These are phyloP conservation scores for Montipora capricornis DNA, from an alignment of 64 coral and sea anemone genomes.

Conservation along the genomic window DNA sequence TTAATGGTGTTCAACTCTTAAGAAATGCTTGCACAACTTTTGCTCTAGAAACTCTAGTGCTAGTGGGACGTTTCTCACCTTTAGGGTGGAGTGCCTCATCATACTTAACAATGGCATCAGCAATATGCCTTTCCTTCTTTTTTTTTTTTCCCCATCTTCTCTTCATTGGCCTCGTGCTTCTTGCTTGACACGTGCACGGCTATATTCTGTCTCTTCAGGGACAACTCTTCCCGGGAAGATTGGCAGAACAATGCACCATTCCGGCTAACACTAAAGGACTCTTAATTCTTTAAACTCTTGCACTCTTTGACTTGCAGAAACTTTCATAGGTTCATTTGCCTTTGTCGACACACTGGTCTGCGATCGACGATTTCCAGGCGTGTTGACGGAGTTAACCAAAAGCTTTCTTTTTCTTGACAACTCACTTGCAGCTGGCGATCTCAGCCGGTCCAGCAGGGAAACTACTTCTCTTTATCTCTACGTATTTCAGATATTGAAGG, in stretches of 20 bases:
- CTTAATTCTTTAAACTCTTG: too few species aligned
- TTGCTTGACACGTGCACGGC: constrained; percentile 20
- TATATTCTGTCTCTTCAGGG: constrained; percentile 40
- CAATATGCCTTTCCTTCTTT: too few species aligned
- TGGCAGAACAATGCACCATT: constrained; percentile 19
- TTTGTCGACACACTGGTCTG: background rate
- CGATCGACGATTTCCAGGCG: constrained; percentile 41
- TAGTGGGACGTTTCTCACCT: background rate
- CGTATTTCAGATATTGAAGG: background rate
- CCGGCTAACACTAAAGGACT: background rate
- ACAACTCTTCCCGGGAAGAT: background rate
- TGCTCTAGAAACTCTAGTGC: constrained; percentile 43
- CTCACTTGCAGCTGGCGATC: background rate
- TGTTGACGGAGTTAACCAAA: constrained; percentile 11
- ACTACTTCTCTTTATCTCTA: constrained; percentile 49
- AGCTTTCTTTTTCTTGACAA: constrained; percentile 48
- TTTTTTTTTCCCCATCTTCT: background rate
- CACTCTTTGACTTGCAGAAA: background rate
- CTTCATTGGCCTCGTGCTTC: constrained; percentile 51
- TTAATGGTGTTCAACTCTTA: constrained; percentile 50
- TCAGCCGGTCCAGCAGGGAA: constrained; percentile 44
- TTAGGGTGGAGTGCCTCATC: constrained; percentile 54
- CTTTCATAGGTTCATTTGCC: background rate
- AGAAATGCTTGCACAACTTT: constrained; percentile 55
- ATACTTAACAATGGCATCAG: constrained; percentile 22